These are phyloP conservation scores for Nymphicus hollandicus DNA, from an alignment of 2,113 vertebrate genomes.

Conservation along the genomic window DNA sequence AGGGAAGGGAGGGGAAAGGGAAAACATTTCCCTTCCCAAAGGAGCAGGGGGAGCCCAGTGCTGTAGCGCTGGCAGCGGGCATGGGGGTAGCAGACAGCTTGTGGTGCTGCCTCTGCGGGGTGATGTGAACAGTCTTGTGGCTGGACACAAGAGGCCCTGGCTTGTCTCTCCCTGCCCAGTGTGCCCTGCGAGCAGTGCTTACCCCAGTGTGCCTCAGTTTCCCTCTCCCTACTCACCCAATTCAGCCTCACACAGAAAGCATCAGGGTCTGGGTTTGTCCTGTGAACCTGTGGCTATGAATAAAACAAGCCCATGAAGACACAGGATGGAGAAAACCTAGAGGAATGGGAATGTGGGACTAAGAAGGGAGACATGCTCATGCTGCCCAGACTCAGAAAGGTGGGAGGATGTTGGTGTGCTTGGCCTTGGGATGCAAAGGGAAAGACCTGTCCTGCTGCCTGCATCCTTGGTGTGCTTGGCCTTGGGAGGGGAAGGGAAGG, in stretches of 20 bases:
- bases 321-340: not conserved
- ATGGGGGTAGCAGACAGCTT: not conserved
- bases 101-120: fast-evolving
- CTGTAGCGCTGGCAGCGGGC: fast-evolving
- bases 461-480: not conserved
- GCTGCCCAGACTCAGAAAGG: not conserved
- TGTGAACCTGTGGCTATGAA: fast-evolving
- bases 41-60: not conserved
- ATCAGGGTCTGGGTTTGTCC: not conserved
- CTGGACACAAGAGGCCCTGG: not conserved
- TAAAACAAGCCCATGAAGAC: not conserved
- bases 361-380: fast-evolving
- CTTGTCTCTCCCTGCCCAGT: not conserved
- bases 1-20: conserved; percentile 9
- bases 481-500: not conserved
- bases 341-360: not conserved
- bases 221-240: not conserved
- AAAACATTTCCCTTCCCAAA: conserved; percentile 35
- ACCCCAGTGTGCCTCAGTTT: not conserved
- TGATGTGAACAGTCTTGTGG: not conserved
- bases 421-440: not conserved
- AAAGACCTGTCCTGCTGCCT: not conserved
- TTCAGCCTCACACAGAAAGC: not conserved
- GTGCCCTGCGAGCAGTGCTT: fast-evolving
- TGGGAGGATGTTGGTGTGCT: not conserved